Evolutionary conservation across 2,797 vertebrate genomes (phyloP).

Genomic region (Chaetodon trifasciatus): DNA sequence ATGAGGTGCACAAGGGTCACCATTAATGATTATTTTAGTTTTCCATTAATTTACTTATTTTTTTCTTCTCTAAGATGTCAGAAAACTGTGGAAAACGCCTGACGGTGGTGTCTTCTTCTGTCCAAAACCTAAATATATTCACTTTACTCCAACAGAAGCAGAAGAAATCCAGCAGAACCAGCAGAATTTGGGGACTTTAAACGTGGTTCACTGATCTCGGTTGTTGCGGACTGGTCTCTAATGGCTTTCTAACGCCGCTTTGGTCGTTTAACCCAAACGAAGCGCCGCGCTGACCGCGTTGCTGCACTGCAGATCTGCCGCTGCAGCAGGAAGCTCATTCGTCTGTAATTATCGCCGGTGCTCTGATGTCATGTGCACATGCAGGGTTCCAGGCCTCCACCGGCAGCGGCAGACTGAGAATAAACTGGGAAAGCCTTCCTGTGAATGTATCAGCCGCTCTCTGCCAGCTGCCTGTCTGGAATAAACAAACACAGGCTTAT

Average conservation of each 20-base stretch:
- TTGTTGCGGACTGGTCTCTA: not conserved
- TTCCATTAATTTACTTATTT: not conserved
- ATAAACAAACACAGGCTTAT: constrained; percentile 79
- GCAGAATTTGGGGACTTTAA: not conserved
- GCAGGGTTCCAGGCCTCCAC: constrained; percentile 43
- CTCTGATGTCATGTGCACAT: constrained; percentile 53
- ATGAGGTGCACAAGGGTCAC: too few species aligned
- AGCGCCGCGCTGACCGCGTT: not conserved
- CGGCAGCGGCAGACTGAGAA: constrained; percentile 39
- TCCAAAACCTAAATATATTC: not conserved
- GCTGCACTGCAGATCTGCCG: constrained; percentile 5
- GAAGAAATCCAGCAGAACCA: not conserved
- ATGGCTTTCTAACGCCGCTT: not conserved
- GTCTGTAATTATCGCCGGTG: constrained; percentile 51
- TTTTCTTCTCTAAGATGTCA: too few species aligned
- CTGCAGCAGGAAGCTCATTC: not conserved
- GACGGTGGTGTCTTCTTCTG: not conserved
- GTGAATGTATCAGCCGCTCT: constrained; percentile 63
- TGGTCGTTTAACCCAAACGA: not conserved
- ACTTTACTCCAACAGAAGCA: not conserved
- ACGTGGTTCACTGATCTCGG: not conserved
- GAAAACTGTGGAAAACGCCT: not conserved
- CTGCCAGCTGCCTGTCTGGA: constrained; percentile 73
- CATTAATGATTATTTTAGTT: not conserved
- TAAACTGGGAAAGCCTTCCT: constrained; percentile 64